phyloP scores from a whole-genome alignment of 2,113 vertebrate species.

The Nothoprocta pentlandii region DNA sequence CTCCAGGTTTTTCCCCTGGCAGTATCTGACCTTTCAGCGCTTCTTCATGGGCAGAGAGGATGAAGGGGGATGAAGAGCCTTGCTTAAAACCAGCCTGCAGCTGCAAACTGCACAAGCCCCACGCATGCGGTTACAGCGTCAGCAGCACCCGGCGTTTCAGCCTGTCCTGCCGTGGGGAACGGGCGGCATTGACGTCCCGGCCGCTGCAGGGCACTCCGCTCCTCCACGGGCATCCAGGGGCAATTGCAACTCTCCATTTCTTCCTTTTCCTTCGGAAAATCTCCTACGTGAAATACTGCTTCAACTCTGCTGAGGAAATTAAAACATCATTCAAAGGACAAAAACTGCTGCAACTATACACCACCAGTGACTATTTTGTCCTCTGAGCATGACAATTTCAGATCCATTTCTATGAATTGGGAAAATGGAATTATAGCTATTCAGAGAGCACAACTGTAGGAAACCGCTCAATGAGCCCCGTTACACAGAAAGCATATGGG shows the following conservation, averaged over 20 bases:
- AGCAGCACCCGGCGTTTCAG: neutral
- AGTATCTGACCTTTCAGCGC: neutral
- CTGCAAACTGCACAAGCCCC: neutral
- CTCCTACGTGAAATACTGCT: neutral
- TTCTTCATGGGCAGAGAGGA: neutral
- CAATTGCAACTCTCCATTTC: neutral
- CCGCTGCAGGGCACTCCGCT: too few relatives aligned
- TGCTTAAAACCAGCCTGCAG: neutral
- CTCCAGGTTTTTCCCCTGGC: neutral
- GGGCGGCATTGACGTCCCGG: constrained; percentile 28
- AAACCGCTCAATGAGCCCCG: neutral
- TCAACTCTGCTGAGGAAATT: neutral
- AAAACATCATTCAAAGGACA: neutral
- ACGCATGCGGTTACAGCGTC: neutral
- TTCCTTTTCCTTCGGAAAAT: neutral
- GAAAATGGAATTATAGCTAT: neutral
- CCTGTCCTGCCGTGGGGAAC: neutral
- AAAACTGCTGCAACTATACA: neutral
- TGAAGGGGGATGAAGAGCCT: neutral
- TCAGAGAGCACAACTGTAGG: neutral
- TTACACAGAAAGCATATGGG: neutral
- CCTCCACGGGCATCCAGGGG: neutral
- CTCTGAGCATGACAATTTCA: neutral
- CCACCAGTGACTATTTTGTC: neutral
- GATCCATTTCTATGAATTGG: neutral